Evolutionary conservation across 2,797 vertebrate species (phyloP), one percentile per base, ranked within the genome.

Genomic region (Dicrostonyx torquatus): DNA sequence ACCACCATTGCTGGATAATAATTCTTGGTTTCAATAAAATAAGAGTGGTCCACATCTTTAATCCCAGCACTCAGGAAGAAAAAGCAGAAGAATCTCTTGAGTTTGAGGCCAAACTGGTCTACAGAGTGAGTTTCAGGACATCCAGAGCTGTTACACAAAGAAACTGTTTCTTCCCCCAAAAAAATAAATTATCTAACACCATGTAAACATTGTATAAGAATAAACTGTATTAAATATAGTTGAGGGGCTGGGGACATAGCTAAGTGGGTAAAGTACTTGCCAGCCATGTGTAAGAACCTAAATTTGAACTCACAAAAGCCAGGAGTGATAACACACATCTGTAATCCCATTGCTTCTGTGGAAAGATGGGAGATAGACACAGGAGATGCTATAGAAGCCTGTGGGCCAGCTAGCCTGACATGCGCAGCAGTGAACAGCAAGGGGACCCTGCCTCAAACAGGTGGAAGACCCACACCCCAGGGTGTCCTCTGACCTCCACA

Each of bases 1-100:
- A 1, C 68, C n/a, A 70, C 68, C 68, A 72, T 22, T 37, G 10
- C n/a, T 4, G 0, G 7, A 20, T 58, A 85, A n/a, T 48, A 66
- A 83, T 66, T 66, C 60, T 84, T 84, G 66, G 3, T 83, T 90
- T 91, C 90, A 88, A 68, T 37, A 22, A 90, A 88, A 29, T 64
- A 83, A 62, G 62, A 7, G 29, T 64, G 17, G n/a, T 31, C 2
- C 13, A 15, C 29, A 6, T 31, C 31, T 66, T 66, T 66, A 66
- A 66, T 66, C 64, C 64, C 64, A 66, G 68, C n/a, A 40, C n/a
- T 72, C n/a, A 37, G n/a, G n/a, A 37, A 18, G 7, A 14, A 66
- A 31, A 66, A 66, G 64, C 64, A 66, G 64, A 15, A 66, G 64
- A 66, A 66, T 34, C 64, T 66, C 64, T 66, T 66, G 64, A 34